Conservation (phyloP, 35 echinoderm and acorn worm genomes). For the Lytechinus pictus region DNA sequence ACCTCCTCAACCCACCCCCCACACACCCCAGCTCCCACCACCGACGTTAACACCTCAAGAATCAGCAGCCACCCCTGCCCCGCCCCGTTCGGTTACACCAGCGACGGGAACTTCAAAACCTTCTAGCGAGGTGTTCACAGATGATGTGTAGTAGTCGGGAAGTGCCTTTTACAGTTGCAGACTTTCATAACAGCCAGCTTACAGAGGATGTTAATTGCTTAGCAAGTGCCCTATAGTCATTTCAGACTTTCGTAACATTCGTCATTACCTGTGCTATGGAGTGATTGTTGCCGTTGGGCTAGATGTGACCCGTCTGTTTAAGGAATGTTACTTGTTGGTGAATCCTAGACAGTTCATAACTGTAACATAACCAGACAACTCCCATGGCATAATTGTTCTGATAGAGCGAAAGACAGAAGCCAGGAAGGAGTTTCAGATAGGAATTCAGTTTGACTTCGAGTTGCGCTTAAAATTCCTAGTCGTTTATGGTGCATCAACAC, state of each 20-base stretch:
- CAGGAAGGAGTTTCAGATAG: too few relatives aligned
- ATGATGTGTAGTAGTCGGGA: background rate
- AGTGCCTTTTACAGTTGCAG: background rate
- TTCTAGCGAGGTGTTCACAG: constrained; percentile 15
- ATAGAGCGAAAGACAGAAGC: too few relatives aligned
- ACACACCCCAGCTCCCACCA: background rate
- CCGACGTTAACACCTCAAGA: background rate
- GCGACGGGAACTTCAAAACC: background rate
- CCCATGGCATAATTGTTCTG: too few relatives aligned
- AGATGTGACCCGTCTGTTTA: background rate
- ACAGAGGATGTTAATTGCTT: too few relatives aligned
- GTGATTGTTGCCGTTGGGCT: background rate
- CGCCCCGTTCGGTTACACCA: background rate
- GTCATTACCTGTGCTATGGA: background rate
- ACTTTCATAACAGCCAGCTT: background rate
- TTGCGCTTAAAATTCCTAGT: too few relatives aligned
- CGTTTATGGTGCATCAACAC: too few relatives aligned
- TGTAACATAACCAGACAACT: too few relatives aligned
- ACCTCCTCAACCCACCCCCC: background rate
- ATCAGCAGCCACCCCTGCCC: background rate
- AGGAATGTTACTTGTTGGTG: background rate
- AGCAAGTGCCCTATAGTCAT: too few relatives aligned
- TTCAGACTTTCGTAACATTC: too few relatives aligned
- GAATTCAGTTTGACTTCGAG: too few relatives aligned
- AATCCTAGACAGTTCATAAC: background rate